Conservation (phyloP, 1,140 invertebrate genomes). For the Babylonia areolata region DNA sequence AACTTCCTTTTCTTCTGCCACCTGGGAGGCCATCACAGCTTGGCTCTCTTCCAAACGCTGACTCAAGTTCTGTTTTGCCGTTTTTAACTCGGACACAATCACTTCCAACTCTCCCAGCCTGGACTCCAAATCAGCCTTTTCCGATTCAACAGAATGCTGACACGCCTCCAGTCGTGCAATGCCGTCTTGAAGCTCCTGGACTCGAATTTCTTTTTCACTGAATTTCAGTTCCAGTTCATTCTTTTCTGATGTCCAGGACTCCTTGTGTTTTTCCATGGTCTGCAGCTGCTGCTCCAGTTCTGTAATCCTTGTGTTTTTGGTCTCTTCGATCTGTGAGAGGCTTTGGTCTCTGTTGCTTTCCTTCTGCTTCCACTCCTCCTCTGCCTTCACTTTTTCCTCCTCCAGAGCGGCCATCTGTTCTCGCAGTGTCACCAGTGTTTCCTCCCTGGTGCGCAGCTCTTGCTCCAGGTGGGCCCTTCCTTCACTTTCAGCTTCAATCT, state of each 20-base stretch:
- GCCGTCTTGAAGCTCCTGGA: slow-evolving; percentile 45
- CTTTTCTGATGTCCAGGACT: slow-evolving; percentile 32
- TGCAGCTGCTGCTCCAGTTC: slow-evolving; percentile 29
- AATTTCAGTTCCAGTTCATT: slow-evolving; percentile 25
- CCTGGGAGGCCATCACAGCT: slow-evolving; percentile 48
- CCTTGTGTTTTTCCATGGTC: slow-evolving; percentile 22
- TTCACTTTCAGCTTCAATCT: not conserved
- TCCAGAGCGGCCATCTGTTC: slow-evolving; percentile 3
- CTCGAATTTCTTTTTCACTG: slow-evolving; percentile 38
- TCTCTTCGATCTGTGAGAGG: slow-evolving; percentile 41
- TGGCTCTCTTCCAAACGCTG: slow-evolving; percentile 55
- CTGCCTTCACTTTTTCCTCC: not conserved
- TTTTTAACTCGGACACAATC: slow-evolving; percentile 50
- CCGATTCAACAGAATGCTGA: slow-evolving; percentile 44
- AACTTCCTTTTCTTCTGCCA: slow-evolving; percentile 50
- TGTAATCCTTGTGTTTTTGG: slow-evolving; percentile 48
- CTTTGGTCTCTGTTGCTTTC: slow-evolving; percentile 43
- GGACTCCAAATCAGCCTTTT: slow-evolving; percentile 55
- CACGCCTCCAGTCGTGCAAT: slow-evolving; percentile 38
- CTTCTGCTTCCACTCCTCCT: slow-evolving; percentile 45
- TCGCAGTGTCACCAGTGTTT: not conserved
- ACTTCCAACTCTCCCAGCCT: slow-evolving; percentile 57
- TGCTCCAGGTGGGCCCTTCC: slow-evolving; percentile 13
- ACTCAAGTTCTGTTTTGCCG: slow-evolving; percentile 56
- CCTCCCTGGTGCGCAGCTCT: slow-evolving; percentile 23